phyloP scores from a whole-genome alignment of 2,888 invertebrate genomes.

The Zelleria hepariella region DNA sequence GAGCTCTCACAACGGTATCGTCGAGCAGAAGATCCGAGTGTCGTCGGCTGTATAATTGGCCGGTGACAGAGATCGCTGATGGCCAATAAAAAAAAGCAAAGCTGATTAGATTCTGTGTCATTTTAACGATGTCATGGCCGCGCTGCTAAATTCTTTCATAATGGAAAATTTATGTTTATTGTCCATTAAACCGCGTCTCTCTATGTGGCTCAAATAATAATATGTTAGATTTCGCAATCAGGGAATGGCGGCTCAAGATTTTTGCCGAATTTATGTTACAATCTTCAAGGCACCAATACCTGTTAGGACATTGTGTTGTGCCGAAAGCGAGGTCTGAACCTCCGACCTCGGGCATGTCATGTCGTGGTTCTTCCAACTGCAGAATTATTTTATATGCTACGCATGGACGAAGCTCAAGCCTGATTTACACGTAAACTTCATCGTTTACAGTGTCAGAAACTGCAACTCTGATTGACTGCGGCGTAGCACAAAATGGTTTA shows the following conservation, averaged over 20 bases:
- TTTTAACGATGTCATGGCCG: slow-evolving; percentile 4
- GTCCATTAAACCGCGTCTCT: slow-evolving; percentile 1
- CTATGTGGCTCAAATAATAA: not conserved
- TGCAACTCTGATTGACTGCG: too few species aligned
- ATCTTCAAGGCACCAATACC: not conserved
- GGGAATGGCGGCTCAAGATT: not conserved
- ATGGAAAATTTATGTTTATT: slow-evolving; percentile 8
- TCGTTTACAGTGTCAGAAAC: too few species aligned
- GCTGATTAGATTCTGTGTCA: slow-evolving; percentile 1
- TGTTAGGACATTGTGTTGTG: not conserved
- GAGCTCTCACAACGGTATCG: not conserved
- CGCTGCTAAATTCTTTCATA: slow-evolving; percentile 5
- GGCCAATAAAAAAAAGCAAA: slow-evolving; percentile 4
- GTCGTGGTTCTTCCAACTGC: too few species aligned
- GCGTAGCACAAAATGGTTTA: too few species aligned
- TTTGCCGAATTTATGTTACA: not conserved
- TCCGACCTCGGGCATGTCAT: too few species aligned
- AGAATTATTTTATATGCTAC: too few species aligned
- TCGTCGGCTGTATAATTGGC: not conserved
- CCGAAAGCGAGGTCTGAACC: too few species aligned
- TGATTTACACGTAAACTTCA: too few species aligned
- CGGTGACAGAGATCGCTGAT: not conserved
- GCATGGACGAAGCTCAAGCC: too few species aligned
- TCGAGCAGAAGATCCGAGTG: not conserved
- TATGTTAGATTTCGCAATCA: not conserved